Evolutionary conservation across 1,140 invertebrate genomes (phyloP), one percentile per base, ranked within the genome.

Genomic region (Lineus longissimus): DNA sequence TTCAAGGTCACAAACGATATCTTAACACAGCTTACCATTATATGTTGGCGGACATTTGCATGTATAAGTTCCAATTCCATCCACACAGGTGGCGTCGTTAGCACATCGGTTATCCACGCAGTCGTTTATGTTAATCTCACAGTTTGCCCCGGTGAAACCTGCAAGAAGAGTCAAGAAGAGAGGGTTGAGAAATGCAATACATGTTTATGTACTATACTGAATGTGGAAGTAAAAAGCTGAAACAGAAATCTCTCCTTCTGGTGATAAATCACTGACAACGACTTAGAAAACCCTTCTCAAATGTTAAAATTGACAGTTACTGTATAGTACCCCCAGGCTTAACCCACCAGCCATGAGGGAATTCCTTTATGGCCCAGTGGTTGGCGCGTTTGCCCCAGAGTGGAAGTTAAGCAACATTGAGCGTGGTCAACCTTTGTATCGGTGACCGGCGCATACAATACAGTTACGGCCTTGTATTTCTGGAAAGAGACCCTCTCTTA

Each of bases 41-140:
- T 62, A 41, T 9, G 60, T 57, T n/a, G 45, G 36, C 6, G 60
- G 60, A 57, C 60, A 62, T 33, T 57, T 29, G 31, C 60, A 62
- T 11, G 51, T 62, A 47, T 62, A 62, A 7, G 2, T 17, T 27
- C 31, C 23, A 23, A 62, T 25, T n/a, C 47, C 51, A 47, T 62
- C 60, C 15, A 62, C 30, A 47, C 60, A 62, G 51, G 27, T 57
- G 45, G n/a, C 43, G 30, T 30, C 54, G 27, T 54, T 57, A 11
- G 23, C n/a, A 29, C 60, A 62, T 2, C 47, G 60, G 27, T 58
- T 25, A 17, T 89, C 90, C 2, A 90, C 89, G 75, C 94, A 97
- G 70, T 96, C 93, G 79, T 96, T 92, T 71, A 95, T 94, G 82
- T 97, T 96, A 70, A 90, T 87, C 19, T 90, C 91, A 80, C 94